Conservation (phyloP, 2,888 invertebrate genomes). For the Limnephilus marmoratus region DNA sequence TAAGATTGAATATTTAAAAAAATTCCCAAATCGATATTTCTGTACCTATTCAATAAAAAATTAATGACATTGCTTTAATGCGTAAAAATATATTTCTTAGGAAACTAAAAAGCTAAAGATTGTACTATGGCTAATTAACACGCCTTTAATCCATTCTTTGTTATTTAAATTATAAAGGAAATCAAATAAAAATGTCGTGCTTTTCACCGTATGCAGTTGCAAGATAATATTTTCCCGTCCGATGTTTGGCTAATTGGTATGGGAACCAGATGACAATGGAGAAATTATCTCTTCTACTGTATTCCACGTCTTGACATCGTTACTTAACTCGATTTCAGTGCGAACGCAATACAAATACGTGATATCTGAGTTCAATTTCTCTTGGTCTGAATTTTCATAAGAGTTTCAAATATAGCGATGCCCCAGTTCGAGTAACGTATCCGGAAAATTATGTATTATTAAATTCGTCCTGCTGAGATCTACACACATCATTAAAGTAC, state of each 20-base stretch:
- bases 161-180: not conserved
- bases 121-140: not conserved
- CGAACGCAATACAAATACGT: not conserved
- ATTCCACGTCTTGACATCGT: not conserved
- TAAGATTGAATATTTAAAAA: too few species aligned
- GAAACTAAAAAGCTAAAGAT: conserved; percentile 7
- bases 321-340: not conserved
- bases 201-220: not conserved
- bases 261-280: conserved; percentile 37
- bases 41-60: too few species aligned
- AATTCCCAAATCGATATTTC: too few species aligned
- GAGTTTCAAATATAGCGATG: not conserved
- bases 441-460: too few species aligned
- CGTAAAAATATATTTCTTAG: too few species aligned
- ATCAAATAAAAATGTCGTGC: not conserved
- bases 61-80: too few species aligned
- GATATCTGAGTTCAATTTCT: not conserved
- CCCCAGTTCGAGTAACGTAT: too few species aligned
- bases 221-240: not conserved
- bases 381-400: not conserved
- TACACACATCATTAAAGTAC: too few species aligned
- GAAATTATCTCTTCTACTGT: not conserved
- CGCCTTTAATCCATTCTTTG: not conserved
- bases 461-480: too few species aligned
- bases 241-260: not conserved